phyloP scores from a whole-genome alignment of 2,113 vertebrate species.

The Atherinomorus stipes region DNA sequence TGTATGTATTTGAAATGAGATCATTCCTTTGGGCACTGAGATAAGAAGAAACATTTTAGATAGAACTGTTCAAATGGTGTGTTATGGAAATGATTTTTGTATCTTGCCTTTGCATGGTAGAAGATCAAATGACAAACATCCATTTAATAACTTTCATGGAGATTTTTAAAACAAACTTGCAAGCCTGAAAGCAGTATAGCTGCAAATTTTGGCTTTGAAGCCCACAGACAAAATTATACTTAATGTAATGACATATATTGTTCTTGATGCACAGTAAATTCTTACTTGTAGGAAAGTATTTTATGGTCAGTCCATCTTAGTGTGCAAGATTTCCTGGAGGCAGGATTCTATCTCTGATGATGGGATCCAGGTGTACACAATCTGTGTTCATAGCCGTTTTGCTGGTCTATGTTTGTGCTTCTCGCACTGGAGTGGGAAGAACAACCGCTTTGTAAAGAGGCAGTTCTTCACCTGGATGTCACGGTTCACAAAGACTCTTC shows the following conservation, averaged over 20 bases:
- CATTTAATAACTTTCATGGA: not conserved
- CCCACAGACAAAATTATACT: not conserved
- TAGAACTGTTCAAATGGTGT: not conserved
- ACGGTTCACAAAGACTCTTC: constrained; percentile 72
- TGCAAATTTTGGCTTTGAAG: not conserved
- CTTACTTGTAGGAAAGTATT: not conserved
- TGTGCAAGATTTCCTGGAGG: constrained; percentile 49
- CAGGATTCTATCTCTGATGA: constrained; percentile 38
- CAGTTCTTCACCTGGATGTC: constrained; percentile 75
- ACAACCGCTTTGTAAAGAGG: constrained; percentile 73
- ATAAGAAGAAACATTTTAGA: not conserved
- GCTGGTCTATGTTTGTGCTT: constrained; percentile 47
- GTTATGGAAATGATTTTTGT: not conserved
- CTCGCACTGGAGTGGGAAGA: constrained; percentile 67
- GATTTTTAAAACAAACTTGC: constrained; percentile 12
- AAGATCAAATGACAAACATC: not conserved
- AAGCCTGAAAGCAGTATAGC: not conserved
- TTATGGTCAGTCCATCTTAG: constrained; percentile 8
- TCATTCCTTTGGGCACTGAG: constrained; percentile 2
- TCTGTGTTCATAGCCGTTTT: constrained; percentile 39
- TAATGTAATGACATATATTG: not conserved
- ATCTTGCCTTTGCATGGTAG: not conserved
- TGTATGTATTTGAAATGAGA: constrained; percentile 12
- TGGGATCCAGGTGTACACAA: constrained; percentile 35
- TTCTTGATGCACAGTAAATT: not conserved